Base-by-base conservation (phyloP, 2,888 invertebrate genomes). In the Neoitamus cyanurus region DNA sequence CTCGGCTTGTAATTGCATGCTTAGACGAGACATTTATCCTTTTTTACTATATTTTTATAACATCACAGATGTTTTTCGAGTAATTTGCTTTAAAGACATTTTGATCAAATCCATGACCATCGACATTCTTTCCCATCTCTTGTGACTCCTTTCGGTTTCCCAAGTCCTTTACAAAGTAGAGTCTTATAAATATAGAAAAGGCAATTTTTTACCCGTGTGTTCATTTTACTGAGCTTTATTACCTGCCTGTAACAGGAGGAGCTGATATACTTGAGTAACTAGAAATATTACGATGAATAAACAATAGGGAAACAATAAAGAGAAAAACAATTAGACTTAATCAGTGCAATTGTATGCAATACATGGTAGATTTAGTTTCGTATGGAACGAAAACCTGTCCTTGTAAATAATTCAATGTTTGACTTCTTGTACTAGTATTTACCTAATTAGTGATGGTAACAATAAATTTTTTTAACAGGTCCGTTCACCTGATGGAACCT, bases 201-300 rank as follows among this genome's bases (percentile, higher is more conserved):
- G 75, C 25, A 28, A 75, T 75, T 75, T 20, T 78, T 78, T 31
- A 58, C 48, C 78, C 48, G 28, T 78, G 78, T 78, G 78, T 78
- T 78, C 78, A 78, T 48, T 78, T 48, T 78, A 78, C 46, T 75
- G 20, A 42, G 37, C 37, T 75, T 75, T 28, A 25, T 42, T 28
- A 37, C 58, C 9, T 25, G 25, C 58, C 58, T 58, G 58, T 58
- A 15, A 58, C 15, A 58, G 15, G 58, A 42, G 36, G 28, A 75
- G 37, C 42, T 25, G 25, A 75, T 42, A 37, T 30, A 73, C 5
- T 37, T 75, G 75, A 75, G 25, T 75, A 75, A 20, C 15, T 58
- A 58, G 58, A 25, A 25, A 20, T 9, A 9, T 20, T 11, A 58
- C 58, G 15, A 25, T 58, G 58, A 58, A 20, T 58, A 25, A 58